These are phyloP conservation scores for Cosmopolites sordidus DNA, from an alignment of 2,888 invertebrate genomes.

Conservation along the genomic window DNA sequence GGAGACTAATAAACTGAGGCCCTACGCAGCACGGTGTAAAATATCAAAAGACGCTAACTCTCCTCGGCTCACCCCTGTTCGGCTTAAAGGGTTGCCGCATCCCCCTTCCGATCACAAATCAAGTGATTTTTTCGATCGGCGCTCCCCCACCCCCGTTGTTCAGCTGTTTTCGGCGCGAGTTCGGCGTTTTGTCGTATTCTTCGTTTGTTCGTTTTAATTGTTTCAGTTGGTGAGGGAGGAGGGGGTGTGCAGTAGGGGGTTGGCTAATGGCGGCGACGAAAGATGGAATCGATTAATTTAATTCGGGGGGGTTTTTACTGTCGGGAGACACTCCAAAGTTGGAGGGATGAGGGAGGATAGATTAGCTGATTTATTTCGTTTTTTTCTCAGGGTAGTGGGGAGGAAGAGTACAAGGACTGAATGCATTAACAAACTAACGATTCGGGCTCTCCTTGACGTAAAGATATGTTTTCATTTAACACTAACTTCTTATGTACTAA, in stretches of 20 bases:
- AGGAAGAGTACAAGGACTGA: too few relatives aligned
- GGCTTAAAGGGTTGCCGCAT: background rate
- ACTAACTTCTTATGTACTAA: too few relatives aligned
- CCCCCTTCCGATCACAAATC: slow-evolving; percentile 27
- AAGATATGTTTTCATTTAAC: too few relatives aligned
- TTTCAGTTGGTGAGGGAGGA: background rate
- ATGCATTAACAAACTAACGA: too few relatives aligned
- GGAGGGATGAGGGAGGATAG: too few relatives aligned
- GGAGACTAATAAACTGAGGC: slow-evolving; percentile 23
- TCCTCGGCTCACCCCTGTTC: slow-evolving; percentile 15
- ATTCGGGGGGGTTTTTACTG: too few relatives aligned
- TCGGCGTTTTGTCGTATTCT: slow-evolving; percentile 22
- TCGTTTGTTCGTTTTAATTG: slow-evolving; percentile 1
- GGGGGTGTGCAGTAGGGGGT: too few relatives aligned
- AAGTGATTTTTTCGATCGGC: slow-evolving; percentile 29
- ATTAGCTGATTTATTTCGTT: too few relatives aligned
- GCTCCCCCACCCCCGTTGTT: slow-evolving; percentile 20
- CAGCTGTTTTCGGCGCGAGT: slow-evolving; percentile 26
- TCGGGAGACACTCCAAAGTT: too few relatives aligned
- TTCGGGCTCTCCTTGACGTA: too few relatives aligned
- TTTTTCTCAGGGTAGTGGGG: too few relatives aligned
- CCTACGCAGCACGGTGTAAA: slow-evolving; percentile 24
- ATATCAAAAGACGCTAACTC: slow-evolving; percentile 30
- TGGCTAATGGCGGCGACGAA: background rate
- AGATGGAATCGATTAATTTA: background rate